phyloP scores from a whole-genome alignment of 2,797 vertebrate genomes.

The Buphagus erythrorhynchus region DNA sequence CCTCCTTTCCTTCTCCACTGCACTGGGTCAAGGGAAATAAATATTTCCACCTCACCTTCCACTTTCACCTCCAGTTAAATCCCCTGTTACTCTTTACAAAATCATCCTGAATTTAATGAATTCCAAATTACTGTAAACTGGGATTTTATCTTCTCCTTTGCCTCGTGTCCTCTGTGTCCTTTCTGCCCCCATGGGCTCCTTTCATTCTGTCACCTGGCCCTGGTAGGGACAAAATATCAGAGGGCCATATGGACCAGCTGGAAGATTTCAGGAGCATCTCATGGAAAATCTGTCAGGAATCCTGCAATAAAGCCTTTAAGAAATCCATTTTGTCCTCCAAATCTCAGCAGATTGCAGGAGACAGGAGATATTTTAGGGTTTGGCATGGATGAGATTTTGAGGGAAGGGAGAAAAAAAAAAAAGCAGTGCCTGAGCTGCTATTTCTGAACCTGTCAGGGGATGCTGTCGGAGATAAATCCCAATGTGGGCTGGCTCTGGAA shows the following conservation, averaged over 20 bases:
- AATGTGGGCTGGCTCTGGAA: slow-evolving; percentile 9
- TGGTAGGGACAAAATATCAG: not conserved
- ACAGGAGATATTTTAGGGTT: slow-evolving; percentile 49
- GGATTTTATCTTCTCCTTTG: not conserved
- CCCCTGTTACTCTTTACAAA: not conserved
- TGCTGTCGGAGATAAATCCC: slow-evolving; percentile 14
- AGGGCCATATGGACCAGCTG: not conserved
- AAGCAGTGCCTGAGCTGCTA: slow-evolving; percentile 19
- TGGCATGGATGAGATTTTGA: not conserved
- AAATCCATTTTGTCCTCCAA: not conserved
- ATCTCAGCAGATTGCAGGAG: slow-evolving; percentile 41
- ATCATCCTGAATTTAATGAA: not conserved
- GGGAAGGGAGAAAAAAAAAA: not conserved
- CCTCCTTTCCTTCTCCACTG: not conserved
- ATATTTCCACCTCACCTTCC: not conserved
- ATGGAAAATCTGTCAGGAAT: not conserved
- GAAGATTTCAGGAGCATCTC: not conserved
- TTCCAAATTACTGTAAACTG: not conserved
- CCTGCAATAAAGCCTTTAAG: not conserved
- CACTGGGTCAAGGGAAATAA: not conserved
- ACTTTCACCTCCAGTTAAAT: not conserved
- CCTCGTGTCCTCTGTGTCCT: not conserved
- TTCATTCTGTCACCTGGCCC: not conserved
- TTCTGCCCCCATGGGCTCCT: not conserved
- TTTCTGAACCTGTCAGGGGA: slow-evolving; percentile 48